Percentiles rank a stretch among this genome's conserved stretches.
Evolutionary conservation across 64 coral and sea anemone species (phyloP).

Genomic region (Montipora efflorescens): DNA sequence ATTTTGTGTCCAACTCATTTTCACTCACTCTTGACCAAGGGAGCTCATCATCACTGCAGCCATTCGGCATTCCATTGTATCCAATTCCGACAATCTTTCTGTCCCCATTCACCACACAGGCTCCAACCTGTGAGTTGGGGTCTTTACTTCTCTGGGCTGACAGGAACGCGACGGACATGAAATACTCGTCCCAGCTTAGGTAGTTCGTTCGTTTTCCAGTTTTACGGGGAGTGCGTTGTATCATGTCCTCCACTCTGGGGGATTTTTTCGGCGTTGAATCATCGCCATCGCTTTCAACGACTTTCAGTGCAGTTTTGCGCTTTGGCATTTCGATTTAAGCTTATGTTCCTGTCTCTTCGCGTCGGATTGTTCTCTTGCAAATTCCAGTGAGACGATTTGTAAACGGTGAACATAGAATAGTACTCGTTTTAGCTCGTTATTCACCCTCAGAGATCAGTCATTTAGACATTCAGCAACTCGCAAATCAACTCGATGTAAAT

Average conservation of each 20-base stretch:
- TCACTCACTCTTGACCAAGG: constrained; percentile 84
- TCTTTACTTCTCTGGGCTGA: constrained; percentile 95
- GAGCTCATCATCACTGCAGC: constrained; percentile 88
- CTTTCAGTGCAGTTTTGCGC: neutral
- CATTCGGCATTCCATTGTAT: constrained; percentile 98
- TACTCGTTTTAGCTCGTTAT: too few relatives aligned
- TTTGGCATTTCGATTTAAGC: neutral
- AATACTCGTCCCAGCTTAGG: constrained; percentile 92
- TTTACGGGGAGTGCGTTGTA: neutral
- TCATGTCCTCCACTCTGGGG: neutral
- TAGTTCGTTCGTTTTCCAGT: constrained; percentile 79
- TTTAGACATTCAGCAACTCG: too few relatives aligned
- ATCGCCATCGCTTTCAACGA: neutral
- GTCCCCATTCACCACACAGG: constrained; percentile 89
- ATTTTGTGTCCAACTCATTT: constrained; percentile 86
- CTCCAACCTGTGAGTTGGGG: constrained; percentile 85
- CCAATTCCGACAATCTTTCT: constrained; percentile 95
- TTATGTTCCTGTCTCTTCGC: neutral
- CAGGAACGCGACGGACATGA: constrained; percentile 95
- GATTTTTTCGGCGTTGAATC: neutral
- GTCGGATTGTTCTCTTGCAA: too few relatives aligned
- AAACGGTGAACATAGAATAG: neutral
- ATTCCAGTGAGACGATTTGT: neutral
- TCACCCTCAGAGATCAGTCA: neutral
- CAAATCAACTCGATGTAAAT: too few relatives aligned